These are phyloP conservation scores for Portevinia maculata DNA, from an alignment of 2,888 invertebrate genomes.

Conservation along the genomic window DNA sequence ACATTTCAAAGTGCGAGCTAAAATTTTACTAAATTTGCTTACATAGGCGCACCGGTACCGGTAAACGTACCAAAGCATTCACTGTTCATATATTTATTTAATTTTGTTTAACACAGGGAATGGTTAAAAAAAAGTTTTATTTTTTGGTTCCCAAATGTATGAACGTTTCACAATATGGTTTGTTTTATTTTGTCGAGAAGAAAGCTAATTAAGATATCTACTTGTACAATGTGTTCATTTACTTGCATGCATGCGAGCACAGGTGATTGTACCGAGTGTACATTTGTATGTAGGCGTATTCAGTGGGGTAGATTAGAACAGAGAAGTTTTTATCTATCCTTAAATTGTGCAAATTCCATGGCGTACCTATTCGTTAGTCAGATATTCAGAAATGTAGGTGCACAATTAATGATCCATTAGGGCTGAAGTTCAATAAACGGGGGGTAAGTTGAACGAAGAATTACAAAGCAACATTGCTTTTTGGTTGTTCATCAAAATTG, in stretches of 20 bases:
- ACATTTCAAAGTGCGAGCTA: slow-evolving; percentile 10
- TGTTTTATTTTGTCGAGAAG: slow-evolving; percentile 61
- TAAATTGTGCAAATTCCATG: background rate
- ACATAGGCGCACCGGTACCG: slow-evolving; percentile 11
- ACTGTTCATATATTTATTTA: slow-evolving; percentile 23
- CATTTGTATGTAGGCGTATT: background rate
- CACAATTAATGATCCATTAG: background rate
- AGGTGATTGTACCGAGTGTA: slow-evolving; percentile 39
- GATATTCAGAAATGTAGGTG: background rate
- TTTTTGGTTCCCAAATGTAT: slow-evolving; percentile 13
- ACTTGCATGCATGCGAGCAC: slow-evolving; percentile 39
- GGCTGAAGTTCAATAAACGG: background rate
- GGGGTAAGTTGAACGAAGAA: too few species aligned
- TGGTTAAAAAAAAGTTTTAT: slow-evolving; percentile 26
- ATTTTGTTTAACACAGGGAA: slow-evolving; percentile 21
- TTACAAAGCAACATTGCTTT: too few species aligned
- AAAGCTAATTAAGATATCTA: slow-evolving; percentile 65
- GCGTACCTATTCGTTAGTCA: background rate
- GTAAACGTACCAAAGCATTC: slow-evolving; percentile 18
- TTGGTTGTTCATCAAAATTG: too few species aligned
- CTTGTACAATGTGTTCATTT: slow-evolving; percentile 59
- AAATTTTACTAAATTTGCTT: slow-evolving; percentile 48
- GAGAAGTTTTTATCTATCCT: slow-evolving; percentile 10
- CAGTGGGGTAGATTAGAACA: background rate
- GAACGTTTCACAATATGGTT: slow-evolving; percentile 54